A percentile compares a stretch with the other conserved stretches of the same genome.
Conservation (phyloP, 2,797 vertebrate genomes). For the Silurus lanzhouensis region DNA sequence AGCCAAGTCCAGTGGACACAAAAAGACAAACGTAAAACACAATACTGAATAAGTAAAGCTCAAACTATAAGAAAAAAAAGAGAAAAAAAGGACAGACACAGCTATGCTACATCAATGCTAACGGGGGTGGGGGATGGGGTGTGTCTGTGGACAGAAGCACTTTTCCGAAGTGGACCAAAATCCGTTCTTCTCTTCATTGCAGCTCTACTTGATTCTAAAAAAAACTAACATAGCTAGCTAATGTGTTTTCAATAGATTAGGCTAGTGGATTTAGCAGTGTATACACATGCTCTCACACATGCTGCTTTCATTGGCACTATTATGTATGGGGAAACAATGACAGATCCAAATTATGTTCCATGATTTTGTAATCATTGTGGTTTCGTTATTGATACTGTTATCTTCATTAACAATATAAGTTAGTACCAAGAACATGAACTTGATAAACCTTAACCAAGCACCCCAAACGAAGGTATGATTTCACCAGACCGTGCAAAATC, state of each 20-base stretch:
- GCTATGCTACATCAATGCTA: neutral
- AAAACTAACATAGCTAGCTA: neutral
- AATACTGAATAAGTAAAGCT: neutral
- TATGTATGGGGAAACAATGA: neutral
- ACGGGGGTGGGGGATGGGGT: neutral
- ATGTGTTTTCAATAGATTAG: neutral
- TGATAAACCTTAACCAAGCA: neutral
- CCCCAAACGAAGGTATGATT: neutral
- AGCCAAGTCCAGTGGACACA: neutral
- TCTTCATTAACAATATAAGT: neutral
- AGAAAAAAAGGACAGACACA: no score
- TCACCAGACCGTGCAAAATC: neutral
- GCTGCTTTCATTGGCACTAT: neutral
- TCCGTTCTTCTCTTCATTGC: neutral
- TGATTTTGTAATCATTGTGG: neutral
- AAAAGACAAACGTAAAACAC: neutral
- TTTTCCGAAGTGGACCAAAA: neutral
- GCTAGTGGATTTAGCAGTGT: neutral
- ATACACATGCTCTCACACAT: neutral
- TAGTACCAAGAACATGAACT: neutral
- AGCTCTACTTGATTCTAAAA: neutral
- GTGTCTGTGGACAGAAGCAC: neutral
- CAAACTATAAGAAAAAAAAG: neutral
- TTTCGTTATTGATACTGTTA: neutral
- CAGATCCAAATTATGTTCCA: neutral